Conservation (phyloP, 2,113 vertebrate species). For the Atlantisia rogersi region DNA sequence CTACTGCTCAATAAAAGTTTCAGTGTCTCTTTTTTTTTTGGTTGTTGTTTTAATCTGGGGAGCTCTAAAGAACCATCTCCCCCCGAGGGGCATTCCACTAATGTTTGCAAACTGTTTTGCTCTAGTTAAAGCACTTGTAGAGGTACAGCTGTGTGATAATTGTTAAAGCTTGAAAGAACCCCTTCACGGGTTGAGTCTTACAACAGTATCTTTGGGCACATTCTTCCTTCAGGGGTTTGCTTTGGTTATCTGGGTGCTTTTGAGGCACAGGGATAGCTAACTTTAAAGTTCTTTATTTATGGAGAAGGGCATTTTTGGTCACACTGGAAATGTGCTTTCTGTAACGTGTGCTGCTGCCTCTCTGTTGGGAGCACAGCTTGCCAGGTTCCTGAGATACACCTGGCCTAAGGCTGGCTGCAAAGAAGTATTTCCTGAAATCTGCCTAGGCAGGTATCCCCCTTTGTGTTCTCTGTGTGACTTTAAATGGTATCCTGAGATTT, state of each 20-base stretch:
- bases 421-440: background rate
- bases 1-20: background rate
- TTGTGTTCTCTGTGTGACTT: background rate
- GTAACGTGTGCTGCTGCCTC: background rate
- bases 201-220: background rate
- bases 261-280: background rate
- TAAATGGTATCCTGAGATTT: slow-evolving; percentile 20
- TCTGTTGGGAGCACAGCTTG: background rate
- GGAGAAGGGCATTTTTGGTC: background rate
- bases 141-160: slow-evolving; percentile 49
- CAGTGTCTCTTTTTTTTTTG: background rate
- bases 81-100: slow-evolving; percentile 6
- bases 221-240: slow-evolving; percentile 1
- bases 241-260: background rate
- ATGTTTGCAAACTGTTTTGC: slow-evolving; percentile 39
- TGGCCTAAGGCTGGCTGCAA: background rate
- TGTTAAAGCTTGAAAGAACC: slow-evolving; percentile 45
- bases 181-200: slow-evolving; percentile 16
- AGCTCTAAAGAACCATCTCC: slow-evolving; percentile 9
- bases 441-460: background rate
- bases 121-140: slow-evolving; percentile 39
- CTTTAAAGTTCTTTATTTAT: background rate
- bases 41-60: background rate
- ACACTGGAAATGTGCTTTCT: background rate
- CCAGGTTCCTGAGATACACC: background rate